These are phyloP conservation scores for Phyllostomus hastatus DNA, from an alignment of 2,113 vertebrate species.

Conservation along the genomic window DNA sequence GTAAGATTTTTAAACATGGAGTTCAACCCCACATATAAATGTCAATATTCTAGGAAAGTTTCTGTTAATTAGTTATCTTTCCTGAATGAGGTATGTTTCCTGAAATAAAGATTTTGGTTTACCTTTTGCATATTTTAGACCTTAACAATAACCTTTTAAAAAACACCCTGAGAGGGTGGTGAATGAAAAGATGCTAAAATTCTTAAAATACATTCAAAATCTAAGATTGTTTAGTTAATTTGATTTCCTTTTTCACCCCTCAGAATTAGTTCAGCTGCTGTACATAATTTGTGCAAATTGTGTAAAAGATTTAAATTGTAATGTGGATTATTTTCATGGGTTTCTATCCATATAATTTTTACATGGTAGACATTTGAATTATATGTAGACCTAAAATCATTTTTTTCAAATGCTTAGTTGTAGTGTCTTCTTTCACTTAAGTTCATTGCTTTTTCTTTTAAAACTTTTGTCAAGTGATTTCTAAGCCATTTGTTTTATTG, in stretches of 20 bases:
- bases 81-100: background rate
- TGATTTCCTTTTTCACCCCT: background rate
- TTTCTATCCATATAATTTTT: background rate
- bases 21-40: background rate
- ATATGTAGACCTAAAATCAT: background rate
- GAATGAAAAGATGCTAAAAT: background rate
- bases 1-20: background rate
- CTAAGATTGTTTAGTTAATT: background rate
- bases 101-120: background rate
- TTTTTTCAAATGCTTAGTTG: background rate
- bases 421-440: constrained; percentile 24
- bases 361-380: background rate
- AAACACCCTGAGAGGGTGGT: background rate
- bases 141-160: background rate
- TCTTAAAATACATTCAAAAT: background rate
- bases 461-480: background rate
- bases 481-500: constrained; percentile 60
- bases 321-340: background rate
- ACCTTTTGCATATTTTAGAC: background rate
- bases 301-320: constrained; percentile 8
- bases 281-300: background rate
- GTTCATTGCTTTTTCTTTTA: background rate
- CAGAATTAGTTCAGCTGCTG: background rate
- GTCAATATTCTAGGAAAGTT: background rate
- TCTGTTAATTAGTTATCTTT: background rate